Conservation (phyloP, 2,113 vertebrate genomes). For the Ploceus nigricollis region DNA sequence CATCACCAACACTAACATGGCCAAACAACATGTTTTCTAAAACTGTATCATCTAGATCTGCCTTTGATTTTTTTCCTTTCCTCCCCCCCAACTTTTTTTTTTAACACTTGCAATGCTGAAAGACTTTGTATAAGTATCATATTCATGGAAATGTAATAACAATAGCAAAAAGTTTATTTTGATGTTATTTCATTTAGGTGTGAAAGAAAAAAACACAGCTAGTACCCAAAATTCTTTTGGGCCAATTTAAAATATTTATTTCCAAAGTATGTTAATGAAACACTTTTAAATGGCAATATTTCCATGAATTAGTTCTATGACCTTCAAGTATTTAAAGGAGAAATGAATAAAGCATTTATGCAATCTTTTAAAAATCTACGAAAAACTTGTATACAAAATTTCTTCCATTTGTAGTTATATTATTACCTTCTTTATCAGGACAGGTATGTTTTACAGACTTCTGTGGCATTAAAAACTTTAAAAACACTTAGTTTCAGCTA, state of each 20-base stretch:
- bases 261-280: neutral
- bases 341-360: neutral
- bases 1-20: neutral
- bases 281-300: neutral
- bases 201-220: neutral
- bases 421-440: neutral
- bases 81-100: rapidly evolving
- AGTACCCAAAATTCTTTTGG: neutral
- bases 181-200: neutral
- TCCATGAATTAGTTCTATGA: neutral
- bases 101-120: neutral
- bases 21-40: neutral
- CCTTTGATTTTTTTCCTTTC: neutral
- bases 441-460: neutral
- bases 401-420: neutral
- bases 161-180: neutral
- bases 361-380: neutral
- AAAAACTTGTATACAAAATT: neutral
- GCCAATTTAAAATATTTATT: neutral
- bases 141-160: neutral
- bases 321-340: neutral
- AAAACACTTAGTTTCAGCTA: neutral
- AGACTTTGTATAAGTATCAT: neutral
- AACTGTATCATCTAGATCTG: neutral
- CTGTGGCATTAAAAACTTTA: neutral